phyloP scores from a whole-genome alignment of 2,888 invertebrate species.

The Anarsia innoxiella region DNA sequence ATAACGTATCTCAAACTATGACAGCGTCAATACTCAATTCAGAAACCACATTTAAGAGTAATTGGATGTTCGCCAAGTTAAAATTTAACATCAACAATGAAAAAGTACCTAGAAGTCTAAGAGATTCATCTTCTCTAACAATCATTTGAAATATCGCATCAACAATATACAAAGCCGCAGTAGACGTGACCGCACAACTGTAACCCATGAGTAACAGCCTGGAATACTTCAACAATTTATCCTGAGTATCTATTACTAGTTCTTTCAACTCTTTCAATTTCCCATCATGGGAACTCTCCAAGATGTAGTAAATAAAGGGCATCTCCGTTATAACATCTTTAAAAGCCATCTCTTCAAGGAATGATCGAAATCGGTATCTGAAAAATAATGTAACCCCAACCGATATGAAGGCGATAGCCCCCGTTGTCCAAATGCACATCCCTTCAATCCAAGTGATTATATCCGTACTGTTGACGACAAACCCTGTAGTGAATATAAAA shows the following conservation, averaged over 20 bases:
- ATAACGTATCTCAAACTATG: too few species aligned
- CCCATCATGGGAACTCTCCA: constrained; percentile 22
- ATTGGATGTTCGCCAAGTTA: too few species aligned
- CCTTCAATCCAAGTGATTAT: constrained; percentile 50
- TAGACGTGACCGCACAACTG: constrained; percentile 25
- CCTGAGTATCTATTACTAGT: constrained; percentile 39
- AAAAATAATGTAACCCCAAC: constrained; percentile 39
- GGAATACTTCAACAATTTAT: constrained; percentile 39
- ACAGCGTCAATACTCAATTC: too few species aligned
- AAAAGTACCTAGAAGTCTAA: constrained; percentile 50
- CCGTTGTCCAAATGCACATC: constrained; percentile 61
- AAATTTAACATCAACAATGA: too few species aligned
- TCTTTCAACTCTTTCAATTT: constrained; percentile 38
- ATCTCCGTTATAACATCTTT: constrained; percentile 34
- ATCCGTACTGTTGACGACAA: constrained; percentile 37
- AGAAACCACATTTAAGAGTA: too few species aligned
- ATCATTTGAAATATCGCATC: constrained; percentile 49
- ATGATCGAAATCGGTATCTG: constrained; percentile 43
- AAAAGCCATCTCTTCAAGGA: constrained; percentile 36
- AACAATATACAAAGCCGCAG: constrained; percentile 48
- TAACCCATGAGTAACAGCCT: constrained; percentile 42
- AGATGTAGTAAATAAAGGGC: constrained; percentile 38
- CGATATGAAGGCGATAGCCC: constrained; percentile 54
- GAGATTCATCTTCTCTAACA: constrained; percentile 34
- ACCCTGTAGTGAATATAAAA: constrained; percentile 50